Evolutionary conservation across 2,888 invertebrate species (phyloP).

Genomic region (Lycocerus yunnanus): DNA sequence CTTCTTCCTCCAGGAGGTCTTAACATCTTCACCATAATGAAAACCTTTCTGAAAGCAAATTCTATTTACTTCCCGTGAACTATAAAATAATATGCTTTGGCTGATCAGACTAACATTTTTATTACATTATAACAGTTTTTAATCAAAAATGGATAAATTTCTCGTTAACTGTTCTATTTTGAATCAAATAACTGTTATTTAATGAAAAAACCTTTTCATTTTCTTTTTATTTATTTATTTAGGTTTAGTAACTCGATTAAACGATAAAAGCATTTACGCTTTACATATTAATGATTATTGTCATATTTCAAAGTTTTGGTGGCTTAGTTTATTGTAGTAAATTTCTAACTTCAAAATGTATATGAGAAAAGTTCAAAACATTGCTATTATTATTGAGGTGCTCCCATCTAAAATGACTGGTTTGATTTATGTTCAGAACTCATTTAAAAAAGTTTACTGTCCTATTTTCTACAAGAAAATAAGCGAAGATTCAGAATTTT

Average conservation of each 20-base stretch:
- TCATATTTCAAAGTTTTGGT: neutral
- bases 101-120: neutral
- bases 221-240: neutral
- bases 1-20: no score
- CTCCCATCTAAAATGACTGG: neutral
- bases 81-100: no score
- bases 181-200: neutral
- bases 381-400: neutral
- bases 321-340: neutral
- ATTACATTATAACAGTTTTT: no score
- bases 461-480: neutral
- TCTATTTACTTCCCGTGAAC: no score
- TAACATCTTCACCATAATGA: no score
- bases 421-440: neutral
- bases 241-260: neutral
- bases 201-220: neutral
- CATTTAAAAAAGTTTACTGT: neutral
- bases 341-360: neutral
- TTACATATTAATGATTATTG: neutral
- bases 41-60: no score
- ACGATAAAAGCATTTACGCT: neutral
- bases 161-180: neutral
- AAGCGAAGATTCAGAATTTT: neutral
- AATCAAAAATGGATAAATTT: neutral
- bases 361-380: neutral